Evolutionary conservation across 2,888 invertebrate genomes (phyloP).

Genomic region (Synergus umbraculus): DNA sequence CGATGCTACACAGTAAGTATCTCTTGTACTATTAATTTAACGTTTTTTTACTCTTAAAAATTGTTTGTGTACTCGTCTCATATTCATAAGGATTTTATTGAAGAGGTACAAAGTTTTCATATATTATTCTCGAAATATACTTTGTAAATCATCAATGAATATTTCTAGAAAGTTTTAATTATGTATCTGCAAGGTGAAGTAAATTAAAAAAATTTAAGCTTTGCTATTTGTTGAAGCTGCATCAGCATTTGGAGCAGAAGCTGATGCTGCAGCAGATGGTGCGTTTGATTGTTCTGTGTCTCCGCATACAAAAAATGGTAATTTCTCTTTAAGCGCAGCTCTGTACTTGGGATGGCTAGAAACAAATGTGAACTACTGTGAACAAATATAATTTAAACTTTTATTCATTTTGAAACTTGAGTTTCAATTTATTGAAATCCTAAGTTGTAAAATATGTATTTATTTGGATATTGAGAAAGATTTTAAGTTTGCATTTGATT

Average conservation of each 20-base stretch:
- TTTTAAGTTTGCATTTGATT: too few relatives aligned
- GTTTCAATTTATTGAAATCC: too few relatives aligned
- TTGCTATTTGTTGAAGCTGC: constrained; percentile 54
- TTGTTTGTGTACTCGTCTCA: not conserved
- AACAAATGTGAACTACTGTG: constrained; percentile 47
- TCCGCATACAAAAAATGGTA: constrained; percentile 86
- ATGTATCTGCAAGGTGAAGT: not conserved
- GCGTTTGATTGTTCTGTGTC: constrained; percentile 81
- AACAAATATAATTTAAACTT: not conserved
- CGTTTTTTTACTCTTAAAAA: not conserved
- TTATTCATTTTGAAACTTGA: too few relatives aligned
- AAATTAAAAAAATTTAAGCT: constrained; percentile 43
- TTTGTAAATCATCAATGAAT: too few relatives aligned
- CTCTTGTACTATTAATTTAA: not conserved
- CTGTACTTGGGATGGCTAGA: constrained; percentile 88
- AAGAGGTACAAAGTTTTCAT: not conserved
- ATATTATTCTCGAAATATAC: not conserved
- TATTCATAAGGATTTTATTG: not conserved
- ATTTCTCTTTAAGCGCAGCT: constrained; percentile 85
- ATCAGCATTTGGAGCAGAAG: constrained; percentile 50
- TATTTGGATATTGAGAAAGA: too few relatives aligned
- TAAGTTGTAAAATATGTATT: too few relatives aligned
- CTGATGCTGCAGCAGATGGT: constrained; percentile 74
- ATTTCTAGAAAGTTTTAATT: not conserved
- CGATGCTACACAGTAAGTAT: not conserved